Base-by-base conservation (phyloP, 2,888 invertebrate species). In the Argyresthia goedartella region DNA sequence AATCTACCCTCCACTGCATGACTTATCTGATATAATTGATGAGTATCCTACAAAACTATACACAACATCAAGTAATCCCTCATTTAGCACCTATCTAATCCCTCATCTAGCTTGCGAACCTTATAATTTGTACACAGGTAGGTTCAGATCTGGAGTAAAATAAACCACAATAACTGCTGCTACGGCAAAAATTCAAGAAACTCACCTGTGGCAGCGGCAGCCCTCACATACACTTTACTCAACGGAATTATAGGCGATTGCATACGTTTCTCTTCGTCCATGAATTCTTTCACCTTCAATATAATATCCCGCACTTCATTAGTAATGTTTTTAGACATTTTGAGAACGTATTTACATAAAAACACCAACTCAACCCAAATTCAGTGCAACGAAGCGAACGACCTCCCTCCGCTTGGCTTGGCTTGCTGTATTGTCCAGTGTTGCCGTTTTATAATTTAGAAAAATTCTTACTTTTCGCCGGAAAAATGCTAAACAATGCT, bases 241-340 rank as follows among this genome's bases (percentile, higher is more conserved):
- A 85, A 66, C 1, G 85, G 85, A 64, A 85, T 85, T 63, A 85
- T 85, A 33, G 85, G 85, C 55, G 82, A 81, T 67, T 85, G 84
- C 85, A 85, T 85, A 42, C 84, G 74, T 64, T 85, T 85, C 52
- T 85, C 85, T 52, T 84, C 84, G 52, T 85, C 85, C 85, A 85
- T 85, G 63, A 85, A 85, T 58, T 84, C 85, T 60, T 85, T 85
- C 1, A 85, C 85, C 64, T 81, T 84, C 53, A 85, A 61, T 63
- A 85, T 84, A 59, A 85, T 80, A 50, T 84, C 84, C n/a, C 85
- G 78, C 49, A 85, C 85, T 65, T 85, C 85, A 62, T 63, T 75
- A 4, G 81, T 84, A 54, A 85, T 84, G 57, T 84, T 84, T 67
- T 84, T 85, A 60, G 85, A 84, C 84, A 85, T 85, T 62, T 71